A percentile compares a stretch with the other conserved stretches of the same genome.
Conservation (phyloP, 2,888 invertebrate genomes). For the Drosophila meridionalis region DNA sequence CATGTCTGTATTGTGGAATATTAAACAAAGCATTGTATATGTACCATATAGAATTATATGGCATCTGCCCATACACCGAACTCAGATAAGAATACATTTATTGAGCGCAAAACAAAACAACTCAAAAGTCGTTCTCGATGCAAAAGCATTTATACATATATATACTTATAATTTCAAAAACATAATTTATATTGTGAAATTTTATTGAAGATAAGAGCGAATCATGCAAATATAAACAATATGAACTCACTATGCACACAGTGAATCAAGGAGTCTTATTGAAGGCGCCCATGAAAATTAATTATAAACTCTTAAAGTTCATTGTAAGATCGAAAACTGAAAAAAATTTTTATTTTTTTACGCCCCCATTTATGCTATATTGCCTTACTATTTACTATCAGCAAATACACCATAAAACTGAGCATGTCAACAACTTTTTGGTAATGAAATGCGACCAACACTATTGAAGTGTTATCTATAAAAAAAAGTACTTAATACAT, state of each 20-base stretch:
- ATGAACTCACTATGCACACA: neutral
- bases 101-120: constrained; percentile 1
- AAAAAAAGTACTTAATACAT: neutral
- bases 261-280: neutral
- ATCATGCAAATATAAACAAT: neutral
- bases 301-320: neutral
- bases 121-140: neutral
- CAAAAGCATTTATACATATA: neutral
- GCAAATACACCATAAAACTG: neutral
- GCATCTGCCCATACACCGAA: neutral
- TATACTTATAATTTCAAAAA: neutral
- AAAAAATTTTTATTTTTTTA: neutral
- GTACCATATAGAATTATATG: neutral
- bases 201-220: neutral
- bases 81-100: constrained; percentile 3
- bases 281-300: neutral
- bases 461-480: neutral
- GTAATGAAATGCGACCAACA: neutral
- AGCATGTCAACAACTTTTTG: neutral
- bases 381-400: neutral
- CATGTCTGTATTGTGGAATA: neutral
- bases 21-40: neutral
- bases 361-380: neutral
- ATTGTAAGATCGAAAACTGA: neutral
- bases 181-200: neutral